Base-by-base conservation (phyloP, 2,797 vertebrate species). In the Myripristis jacobus region DNA sequence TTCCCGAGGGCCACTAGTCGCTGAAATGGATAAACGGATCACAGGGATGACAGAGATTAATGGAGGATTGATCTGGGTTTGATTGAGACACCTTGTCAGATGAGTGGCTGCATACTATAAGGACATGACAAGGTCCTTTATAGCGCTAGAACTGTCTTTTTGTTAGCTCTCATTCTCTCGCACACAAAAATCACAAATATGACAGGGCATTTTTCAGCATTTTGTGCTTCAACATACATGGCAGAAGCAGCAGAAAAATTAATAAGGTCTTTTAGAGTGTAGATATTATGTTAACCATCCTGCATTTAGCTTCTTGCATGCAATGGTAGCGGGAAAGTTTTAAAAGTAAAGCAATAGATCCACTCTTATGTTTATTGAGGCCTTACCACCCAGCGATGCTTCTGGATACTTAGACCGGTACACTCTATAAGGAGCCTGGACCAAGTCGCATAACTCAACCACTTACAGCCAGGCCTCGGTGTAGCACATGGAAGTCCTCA, bases 1-100 rank as follows among this genome's bases (percentile, higher is more conserved):
- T 86, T 70, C 58, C 74, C 61, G 0, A 22, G 56, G 59, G 2
- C 6, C 22, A n/a, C n/a, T 11, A 1, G 52, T 10, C 36, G 13
- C 56, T 41, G 9, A 70, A 56, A 73, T 47, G 55, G 56, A 75
- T 52, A 25, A 84, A 53, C 11, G 15, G 64, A 75, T 80, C 10
- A 7, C 2, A 5, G 50, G 3, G n/a, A 63, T 55, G 81, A 75
- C 74, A 52, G 19, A 74, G 78, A 84, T 72, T 55, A 75, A 88
- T 55, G 24, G 52, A 55, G 54, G 44, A 81, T 77, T 70, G 76
- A 85, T 86, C 46, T 6, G 3, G 9, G 64, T 67, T 50, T 75
- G 77, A 75, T 73, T 81, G 70, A 77, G 58, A 38, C 61, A 2
- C 47, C 34, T 34, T 25, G 47, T 3, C 48, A 52, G 44, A n/a